Conservation (phyloP, 2,888 invertebrate species). For the Protophormia terraenovae region DNA sequence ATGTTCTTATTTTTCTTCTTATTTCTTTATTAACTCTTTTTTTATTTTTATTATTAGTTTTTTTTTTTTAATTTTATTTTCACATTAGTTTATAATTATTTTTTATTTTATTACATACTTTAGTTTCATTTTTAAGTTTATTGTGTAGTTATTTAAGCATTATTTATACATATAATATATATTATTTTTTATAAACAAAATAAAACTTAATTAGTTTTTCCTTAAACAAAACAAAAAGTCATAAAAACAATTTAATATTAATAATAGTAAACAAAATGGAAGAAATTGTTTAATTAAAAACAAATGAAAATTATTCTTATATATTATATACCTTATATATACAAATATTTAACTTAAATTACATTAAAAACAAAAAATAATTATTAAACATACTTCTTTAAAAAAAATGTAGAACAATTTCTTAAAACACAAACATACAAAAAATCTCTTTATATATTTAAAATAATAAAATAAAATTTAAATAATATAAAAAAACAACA, state of each 20-base stretch:
- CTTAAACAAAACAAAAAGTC: conserved; percentile 49
- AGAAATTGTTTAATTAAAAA: conserved; percentile 57
- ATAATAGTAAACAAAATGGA: conserved; percentile 51
- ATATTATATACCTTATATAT: conserved; percentile 60
- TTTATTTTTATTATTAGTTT: conserved; percentile 27
- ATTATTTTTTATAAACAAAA: conserved; percentile 46
- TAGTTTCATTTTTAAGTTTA: conserved; percentile 44
- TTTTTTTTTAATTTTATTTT: not conserved
- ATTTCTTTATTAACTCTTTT: conserved; percentile 20
- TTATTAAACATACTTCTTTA: conserved; percentile 52
- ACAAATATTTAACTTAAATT: conserved; percentile 62
- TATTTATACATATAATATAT: conserved; percentile 30
- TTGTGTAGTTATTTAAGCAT: conserved; percentile 31
- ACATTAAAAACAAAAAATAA: conserved; percentile 45
- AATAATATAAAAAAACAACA: conserved; percentile 15
- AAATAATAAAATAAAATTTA: conserved; percentile 38
- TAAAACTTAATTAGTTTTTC: conserved; percentile 37
- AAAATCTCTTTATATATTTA: conserved; percentile 40
- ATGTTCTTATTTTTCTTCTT: conserved; percentile 63
- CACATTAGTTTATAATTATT: conserved; percentile 12
- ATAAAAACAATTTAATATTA: conserved; percentile 57
- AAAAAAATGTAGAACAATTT: conserved; percentile 53
- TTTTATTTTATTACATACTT: conserved; percentile 41
- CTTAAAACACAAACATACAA: conserved; percentile 50
- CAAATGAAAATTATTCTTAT: conserved; percentile 58